Evolutionary conservation across 1,140 invertebrate genomes (phyloP).

Genomic region (Lepeophtheirus salmonis): DNA sequence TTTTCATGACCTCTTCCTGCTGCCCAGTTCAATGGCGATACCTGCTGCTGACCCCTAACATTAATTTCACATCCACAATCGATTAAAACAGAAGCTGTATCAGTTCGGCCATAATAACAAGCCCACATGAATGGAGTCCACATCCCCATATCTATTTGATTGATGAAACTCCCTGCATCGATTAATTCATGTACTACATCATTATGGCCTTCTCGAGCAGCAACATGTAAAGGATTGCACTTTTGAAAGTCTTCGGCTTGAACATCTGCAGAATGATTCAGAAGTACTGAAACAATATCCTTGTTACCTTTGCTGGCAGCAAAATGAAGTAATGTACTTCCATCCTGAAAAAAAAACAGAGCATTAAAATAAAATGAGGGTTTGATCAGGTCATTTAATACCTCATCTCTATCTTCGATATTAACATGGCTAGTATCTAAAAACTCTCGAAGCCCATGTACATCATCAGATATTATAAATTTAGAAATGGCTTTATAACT

Average conservation of each 20-base stretch:
- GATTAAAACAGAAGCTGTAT: conserved; percentile 58
- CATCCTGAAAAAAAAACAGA: conserved; percentile 44
- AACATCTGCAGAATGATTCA: conserved; percentile 66
- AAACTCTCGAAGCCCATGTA: conserved; percentile 52
- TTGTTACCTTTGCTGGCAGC: conserved; percentile 58
- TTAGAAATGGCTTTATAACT: conserved; percentile 36
- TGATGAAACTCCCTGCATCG: conserved; percentile 64
- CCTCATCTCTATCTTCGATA: conserved; percentile 77
- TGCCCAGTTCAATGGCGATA: conserved; percentile 81
- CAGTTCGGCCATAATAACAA: conserved; percentile 68
- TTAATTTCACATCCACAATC: conserved; percentile 78
- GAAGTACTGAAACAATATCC: conserved; percentile 56
- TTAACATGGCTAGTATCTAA: conserved; percentile 55
- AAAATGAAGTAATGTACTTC: conserved; percentile 70
- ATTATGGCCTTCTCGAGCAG: conserved; percentile 67
- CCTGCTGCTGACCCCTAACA: conserved; percentile 85
- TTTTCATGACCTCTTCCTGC: conserved; percentile 67
- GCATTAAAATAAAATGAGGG: not conserved
- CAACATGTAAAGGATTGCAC: conserved; percentile 76
- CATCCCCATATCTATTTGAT: conserved; percentile 82
- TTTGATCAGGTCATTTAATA: conserved; percentile 28
- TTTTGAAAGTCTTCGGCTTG: conserved; percentile 78
- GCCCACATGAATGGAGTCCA: conserved; percentile 98
- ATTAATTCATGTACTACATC: conserved; percentile 61
- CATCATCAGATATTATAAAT: conserved; percentile 58